A percentile compares a stretch with the other conserved stretches of the same genome.
Evolutionary conservation across 1,140 invertebrate genomes (phyloP).

Genomic region (Oryctes rhinoceros): DNA sequence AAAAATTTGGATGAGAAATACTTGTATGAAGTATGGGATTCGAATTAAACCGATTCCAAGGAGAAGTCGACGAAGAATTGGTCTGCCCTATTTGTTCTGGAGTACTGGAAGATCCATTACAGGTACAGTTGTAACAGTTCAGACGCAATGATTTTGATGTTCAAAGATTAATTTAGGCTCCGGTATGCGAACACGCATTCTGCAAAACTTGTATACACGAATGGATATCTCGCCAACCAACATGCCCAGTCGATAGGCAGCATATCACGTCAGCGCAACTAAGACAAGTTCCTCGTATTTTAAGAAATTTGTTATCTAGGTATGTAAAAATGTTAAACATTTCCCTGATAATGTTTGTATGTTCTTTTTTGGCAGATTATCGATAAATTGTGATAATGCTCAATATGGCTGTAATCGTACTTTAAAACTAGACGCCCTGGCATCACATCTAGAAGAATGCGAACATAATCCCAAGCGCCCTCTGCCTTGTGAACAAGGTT

Average conservation of each 20-base stretch:
- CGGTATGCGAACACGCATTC: slow-evolving; percentile 95
- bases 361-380: slow-evolving; percentile 68
- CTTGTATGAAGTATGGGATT: slow-evolving; percentile 78
- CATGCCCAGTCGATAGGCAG: slow-evolving; percentile 92
- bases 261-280: slow-evolving; percentile 86
- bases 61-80: slow-evolving; percentile 91
- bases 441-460: slow-evolving; percentile 88
- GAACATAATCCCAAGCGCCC: slow-evolving; percentile 94
- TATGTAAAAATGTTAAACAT: slow-evolving; percentile 52
- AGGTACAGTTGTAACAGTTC: slow-evolving; percentile 67
- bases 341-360: too few relatives aligned
- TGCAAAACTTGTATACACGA: slow-evolving; percentile 92
- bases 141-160: background rate
- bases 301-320: slow-evolving; percentile 88
- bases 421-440: slow-evolving; percentile 86
- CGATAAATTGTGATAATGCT: slow-evolving; percentile 90
- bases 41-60: slow-evolving; percentile 87
- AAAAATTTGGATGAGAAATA: background rate
- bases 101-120: slow-evolving; percentile 88
- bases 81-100: slow-evolving; percentile 92
- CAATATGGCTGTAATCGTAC: slow-evolving; percentile 84
- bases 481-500: slow-evolving; percentile 90
- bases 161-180: slow-evolving; percentile 71
- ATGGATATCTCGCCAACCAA: slow-evolving; percentile 91
- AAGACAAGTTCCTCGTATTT: slow-evolving; percentile 88